A percentile compares a stretch with the other conserved stretches of the same genome.
These are phyloP conservation scores for Saccopteryx leptura DNA, from an alignment of 2,113 vertebrate genomes.

Conservation along the genomic window DNA sequence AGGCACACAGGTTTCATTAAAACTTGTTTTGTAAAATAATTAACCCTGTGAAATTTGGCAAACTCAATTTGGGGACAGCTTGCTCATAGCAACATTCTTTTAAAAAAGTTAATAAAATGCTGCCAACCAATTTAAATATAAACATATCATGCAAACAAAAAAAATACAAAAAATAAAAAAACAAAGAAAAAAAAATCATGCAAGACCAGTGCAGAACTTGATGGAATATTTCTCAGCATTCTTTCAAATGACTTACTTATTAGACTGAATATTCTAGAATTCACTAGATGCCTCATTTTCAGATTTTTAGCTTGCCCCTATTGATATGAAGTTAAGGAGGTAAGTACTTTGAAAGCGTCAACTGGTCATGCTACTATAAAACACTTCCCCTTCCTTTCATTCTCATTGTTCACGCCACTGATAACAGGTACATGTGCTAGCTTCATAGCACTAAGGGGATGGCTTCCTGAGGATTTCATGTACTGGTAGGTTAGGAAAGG, in stretches of 20 bases:
- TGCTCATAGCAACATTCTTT: background rate
- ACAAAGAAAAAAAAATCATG: background rate
- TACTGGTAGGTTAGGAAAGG: background rate
- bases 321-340: background rate
- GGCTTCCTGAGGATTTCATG: background rate
- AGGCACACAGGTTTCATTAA: background rate
- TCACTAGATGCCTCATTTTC: background rate
- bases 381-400: background rate
- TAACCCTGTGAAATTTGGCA: background rate
- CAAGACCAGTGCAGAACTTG: background rate
- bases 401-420: background rate
- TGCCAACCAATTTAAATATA: background rate
- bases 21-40: slow-evolving; percentile 32
- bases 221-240: background rate
- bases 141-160: background rate
- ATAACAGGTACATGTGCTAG: background rate
- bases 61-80: background rate
- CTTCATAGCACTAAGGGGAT: background rate
- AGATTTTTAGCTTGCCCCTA: background rate
- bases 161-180: too few relatives aligned
- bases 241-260: background rate
- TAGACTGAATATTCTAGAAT: background rate
- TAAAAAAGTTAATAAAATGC: background rate
- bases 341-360: slow-evolving; percentile 12
- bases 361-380: background rate